Evolutionary conservation across 1,140 invertebrate genomes (phyloP).

Genomic region (Drosophila obscura): DNA sequence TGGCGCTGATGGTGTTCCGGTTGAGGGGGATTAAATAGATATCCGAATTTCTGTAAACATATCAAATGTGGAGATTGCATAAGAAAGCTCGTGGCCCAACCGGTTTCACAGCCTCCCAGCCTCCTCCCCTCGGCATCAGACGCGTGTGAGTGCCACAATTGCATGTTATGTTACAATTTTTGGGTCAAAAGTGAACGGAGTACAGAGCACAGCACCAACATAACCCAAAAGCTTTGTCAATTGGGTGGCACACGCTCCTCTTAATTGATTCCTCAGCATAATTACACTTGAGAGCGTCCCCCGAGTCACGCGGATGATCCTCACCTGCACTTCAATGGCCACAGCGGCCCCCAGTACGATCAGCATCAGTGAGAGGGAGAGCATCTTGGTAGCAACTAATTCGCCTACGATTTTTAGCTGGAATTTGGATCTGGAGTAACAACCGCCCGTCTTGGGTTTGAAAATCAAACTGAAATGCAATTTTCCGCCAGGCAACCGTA

Average conservation of each 20-base stretch:
- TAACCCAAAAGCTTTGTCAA: conserved; percentile 34
- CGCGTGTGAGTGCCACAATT: conserved; percentile 48
- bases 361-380: conserved; percentile 31
- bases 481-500: conserved; percentile 49
- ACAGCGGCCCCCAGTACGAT: conserved; percentile 47
- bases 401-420: conserved; percentile 8
- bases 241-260: conserved; percentile 39
- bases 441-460: conserved; percentile 30
- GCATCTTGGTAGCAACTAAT: conserved; percentile 16
- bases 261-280: conserved; percentile 40
- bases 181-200: conserved; percentile 83
- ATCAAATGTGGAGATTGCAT: conserved; percentile 58
- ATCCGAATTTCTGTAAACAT: conserved; percentile 70
- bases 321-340: conserved; percentile 73
- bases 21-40: conserved; percentile 74
- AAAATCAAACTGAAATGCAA: conserved; percentile 74
- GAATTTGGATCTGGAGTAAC: conserved; percentile 3
- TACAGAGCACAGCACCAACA: conserved; percentile 11
- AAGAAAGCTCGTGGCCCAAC: conserved; percentile 52
- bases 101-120: conserved; percentile 57
- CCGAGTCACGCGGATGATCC: conserved; percentile 14
- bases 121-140: conserved; percentile 15
- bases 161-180: conserved; percentile 75
- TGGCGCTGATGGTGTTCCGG: conserved; percentile 61
- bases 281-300: conserved; percentile 19